Percentiles rank a stretch among this genome's conserved stretches.
phyloP scores from a whole-genome alignment of 1,140 invertebrate genomes.

The Hyles euphorbiae region DNA sequence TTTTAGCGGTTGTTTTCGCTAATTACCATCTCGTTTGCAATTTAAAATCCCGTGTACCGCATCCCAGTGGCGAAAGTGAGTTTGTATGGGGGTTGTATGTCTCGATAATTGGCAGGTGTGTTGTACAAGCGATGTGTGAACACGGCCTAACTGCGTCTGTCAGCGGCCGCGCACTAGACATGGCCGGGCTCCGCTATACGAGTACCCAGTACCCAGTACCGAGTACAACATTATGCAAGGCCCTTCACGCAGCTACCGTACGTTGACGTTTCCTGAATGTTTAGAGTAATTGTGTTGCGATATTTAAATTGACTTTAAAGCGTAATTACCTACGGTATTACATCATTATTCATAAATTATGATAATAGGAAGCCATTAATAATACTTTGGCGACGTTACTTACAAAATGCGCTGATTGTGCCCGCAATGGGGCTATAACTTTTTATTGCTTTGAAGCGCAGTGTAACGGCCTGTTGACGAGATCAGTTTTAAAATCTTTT shows the following conservation, averaged over 20 bases:
- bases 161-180: constrained; percentile 19
- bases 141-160: constrained; percentile 35
- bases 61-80: constrained; percentile 50
- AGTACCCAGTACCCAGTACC: too few relatives aligned
- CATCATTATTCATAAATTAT: constrained; percentile 21
- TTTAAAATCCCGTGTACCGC: constrained; percentile 56
- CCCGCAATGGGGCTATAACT: too few relatives aligned
- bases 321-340: constrained; percentile 21
- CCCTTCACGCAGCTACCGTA: constrained; percentile 34
- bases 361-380: constrained; percentile 18
- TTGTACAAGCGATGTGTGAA: constrained; percentile 40
- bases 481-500: too few relatives aligned
- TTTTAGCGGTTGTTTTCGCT: constrained; percentile 68
- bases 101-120: constrained; percentile 59
- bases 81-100: constrained; percentile 44
- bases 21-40: constrained; percentile 74
- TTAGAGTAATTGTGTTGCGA: constrained; percentile 41
- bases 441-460: too few relatives aligned
- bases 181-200: constrained; percentile 4
- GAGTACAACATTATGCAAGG: constrained; percentile 39
- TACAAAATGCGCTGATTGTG: too few relatives aligned
- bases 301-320: constrained; percentile 35
- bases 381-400: background rate
- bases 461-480: too few relatives aligned
- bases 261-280: constrained; percentile 47